These are phyloP conservation scores for Aldabrachelys gigantea DNA, from an alignment of 2,113 vertebrate genomes.

Conservation along the genomic window DNA sequence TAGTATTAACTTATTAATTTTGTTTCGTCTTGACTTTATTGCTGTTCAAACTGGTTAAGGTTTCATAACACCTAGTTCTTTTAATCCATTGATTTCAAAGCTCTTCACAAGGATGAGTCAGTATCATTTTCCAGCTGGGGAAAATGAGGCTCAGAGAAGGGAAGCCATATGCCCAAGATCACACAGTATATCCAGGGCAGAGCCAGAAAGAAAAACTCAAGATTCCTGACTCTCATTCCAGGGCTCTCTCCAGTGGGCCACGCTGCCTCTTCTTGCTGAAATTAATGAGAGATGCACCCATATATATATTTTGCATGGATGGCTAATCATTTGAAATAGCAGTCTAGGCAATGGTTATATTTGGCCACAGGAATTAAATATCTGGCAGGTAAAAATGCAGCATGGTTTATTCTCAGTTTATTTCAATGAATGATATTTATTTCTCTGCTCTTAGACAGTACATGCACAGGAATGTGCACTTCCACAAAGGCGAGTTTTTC, in stretches of 20 bases:
- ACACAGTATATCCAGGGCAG: not conserved
- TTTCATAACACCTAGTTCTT: not conserved
- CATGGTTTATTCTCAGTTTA: not conserved
- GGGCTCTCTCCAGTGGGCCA: not conserved
- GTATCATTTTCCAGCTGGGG: not conserved
- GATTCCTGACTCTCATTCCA: not conserved
- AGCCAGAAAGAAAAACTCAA: not conserved
- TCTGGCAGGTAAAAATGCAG: conserved; percentile 5
- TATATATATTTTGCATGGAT: not conserved
- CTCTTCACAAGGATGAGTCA: not conserved
- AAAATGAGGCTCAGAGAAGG: not conserved
- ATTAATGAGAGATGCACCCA: not conserved
- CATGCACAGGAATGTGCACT: not conserved
- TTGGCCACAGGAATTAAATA: conserved; percentile 12
- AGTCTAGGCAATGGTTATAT: not conserved
- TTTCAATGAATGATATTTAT: conserved; percentile 2
- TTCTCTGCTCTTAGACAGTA: not conserved
- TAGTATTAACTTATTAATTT: not conserved
- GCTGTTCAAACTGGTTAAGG: not conserved
- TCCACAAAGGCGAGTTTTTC: conserved; percentile 1
- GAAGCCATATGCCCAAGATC: not conserved
- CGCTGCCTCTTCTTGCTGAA: not conserved
- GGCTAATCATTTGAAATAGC: not conserved
- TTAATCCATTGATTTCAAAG: not conserved
- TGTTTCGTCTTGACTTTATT: not conserved